Evolutionary conservation across 2,113 vertebrate species (phyloP).

Genomic region (Papio anubis): DNA sequence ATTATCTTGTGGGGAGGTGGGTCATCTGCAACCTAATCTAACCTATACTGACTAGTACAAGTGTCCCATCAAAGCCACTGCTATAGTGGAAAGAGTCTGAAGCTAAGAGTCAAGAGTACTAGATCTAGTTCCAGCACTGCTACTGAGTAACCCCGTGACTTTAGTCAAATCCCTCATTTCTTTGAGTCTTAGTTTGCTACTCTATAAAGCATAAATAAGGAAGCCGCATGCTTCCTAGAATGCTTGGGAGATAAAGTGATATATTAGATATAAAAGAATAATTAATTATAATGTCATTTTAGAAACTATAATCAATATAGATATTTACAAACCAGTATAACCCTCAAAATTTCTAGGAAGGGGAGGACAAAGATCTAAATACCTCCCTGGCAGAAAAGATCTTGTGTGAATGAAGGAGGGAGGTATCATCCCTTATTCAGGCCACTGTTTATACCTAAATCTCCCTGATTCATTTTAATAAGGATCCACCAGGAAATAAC

Average conservation of each 20-base stretch:
- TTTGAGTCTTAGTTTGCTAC: neutral
- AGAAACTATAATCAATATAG: neutral
- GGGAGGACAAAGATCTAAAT: neutral
- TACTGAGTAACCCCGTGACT: neutral
- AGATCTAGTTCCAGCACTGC: neutral
- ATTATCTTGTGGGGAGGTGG: neutral
- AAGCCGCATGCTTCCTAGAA: neutral
- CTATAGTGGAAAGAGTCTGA: neutral
- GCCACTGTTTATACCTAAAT: neutral
- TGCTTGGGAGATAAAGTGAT: neutral
- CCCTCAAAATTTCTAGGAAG: slow-evolving; percentile 16
- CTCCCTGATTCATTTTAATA: neutral
- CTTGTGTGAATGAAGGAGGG: neutral
- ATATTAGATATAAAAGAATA: neutral
- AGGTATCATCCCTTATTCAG: neutral
- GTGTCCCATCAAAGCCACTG: neutral
- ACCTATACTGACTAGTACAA: neutral
- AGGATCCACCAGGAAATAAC: neutral
- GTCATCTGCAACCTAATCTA: neutral
- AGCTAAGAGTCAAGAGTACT: neutral
- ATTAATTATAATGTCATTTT: slow-evolving; percentile 11
- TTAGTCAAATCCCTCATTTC: neutral
- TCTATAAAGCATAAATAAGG: neutral
- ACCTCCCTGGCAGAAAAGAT: neutral
- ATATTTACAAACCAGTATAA: slow-evolving; percentile 31